Base-by-base conservation (phyloP, 2,888 invertebrate genomes). In the Drosophila dives region DNA sequence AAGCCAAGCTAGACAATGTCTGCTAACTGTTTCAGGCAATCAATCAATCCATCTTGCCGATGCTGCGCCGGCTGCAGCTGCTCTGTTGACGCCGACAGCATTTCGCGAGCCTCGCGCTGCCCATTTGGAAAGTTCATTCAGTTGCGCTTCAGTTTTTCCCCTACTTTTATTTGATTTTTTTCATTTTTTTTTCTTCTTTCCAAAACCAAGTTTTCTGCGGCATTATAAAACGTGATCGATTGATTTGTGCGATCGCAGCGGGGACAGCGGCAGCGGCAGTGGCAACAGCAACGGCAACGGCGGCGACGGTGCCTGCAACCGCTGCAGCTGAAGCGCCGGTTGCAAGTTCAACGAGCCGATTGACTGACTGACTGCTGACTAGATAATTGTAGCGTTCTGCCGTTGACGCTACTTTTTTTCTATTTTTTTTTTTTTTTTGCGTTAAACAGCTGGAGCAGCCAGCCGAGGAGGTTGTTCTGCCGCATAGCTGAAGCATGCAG, bases 11-110 rank as follows among this genome's bases (percentile, higher is more conserved):
- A 89, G 81, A 81, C 85, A 80, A 87, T 90, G 87, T 84, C 86
- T 91, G 89, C 91, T 91, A 91, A 91, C 91, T 91, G 91, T 91
- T 91, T 90, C 86, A 80, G 90, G 87, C 90, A 90, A 91, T 91
- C 91, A 90, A 91, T 91, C 91, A 91, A 90, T 89, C 83, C 84
- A 87, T 81, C 81, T 81, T 75, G 81, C 77, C 80, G 64, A 76
- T 64, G 81, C 80, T 71, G 74, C 80, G 70, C 71, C 68, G 53
- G 61, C 69, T 59, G 69, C 69, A 40, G 64, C 66, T 59, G 66
- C 80, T 70, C 75, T 51, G 72, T 62, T 61, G 77, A 68, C 78
- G 76, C 75, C 81, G 62, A 73, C 81, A 66, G 76, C 70, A 69
- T 73, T 72, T 79, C 70, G 79, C 86, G 78, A 82, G 81, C 80